Percentiles rank a stretch among this genome's conserved stretches.
Conservation (phyloP, 2,113 vertebrate species). For the Prunella himalayana region DNA sequence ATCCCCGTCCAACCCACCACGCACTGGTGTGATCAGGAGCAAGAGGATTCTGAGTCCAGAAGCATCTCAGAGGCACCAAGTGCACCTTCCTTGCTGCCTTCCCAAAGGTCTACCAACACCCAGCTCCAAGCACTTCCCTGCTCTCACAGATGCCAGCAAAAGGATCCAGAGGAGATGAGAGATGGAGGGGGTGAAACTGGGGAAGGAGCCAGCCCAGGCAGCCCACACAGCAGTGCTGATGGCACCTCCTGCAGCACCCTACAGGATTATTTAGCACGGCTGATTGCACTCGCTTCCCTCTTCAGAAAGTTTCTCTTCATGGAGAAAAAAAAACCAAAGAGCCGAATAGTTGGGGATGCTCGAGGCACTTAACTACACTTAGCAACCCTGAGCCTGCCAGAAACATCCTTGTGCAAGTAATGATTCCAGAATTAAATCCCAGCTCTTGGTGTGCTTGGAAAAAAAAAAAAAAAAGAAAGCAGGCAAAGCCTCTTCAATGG, state of each 20-base stretch:
- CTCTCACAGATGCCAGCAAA: neutral
- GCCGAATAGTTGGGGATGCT: conserved; percentile 13
- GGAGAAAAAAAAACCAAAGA: neutral
- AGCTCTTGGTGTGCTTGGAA: neutral
- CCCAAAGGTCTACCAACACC: neutral
- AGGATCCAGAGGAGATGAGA: neutral
- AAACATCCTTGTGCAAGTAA: conserved; percentile 30
- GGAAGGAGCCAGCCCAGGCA: neutral
- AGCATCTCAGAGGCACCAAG: neutral
- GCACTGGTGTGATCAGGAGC: rapidly evolving
- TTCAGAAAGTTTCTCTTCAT: conserved; percentile 11
- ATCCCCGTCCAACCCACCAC: rapidly evolving
- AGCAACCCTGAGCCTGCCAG: conserved; percentile 51
- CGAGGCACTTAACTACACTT: conserved; percentile 59
- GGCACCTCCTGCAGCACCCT: neutral
- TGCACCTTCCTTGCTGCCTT: neutral
- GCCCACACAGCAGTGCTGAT: neutral
- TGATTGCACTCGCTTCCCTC: neutral
- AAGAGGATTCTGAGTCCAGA: neutral
- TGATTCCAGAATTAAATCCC: conserved; percentile 47
- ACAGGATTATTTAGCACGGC: neutral
- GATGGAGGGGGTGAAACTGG: neutral
- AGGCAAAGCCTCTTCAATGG: neutral
- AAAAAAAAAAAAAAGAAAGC: neutral
- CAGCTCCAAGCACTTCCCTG: neutral